These are phyloP conservation scores for Clanis bilineata DNA, from an alignment of 2,888 invertebrate genomes.

Conservation along the genomic window DNA sequence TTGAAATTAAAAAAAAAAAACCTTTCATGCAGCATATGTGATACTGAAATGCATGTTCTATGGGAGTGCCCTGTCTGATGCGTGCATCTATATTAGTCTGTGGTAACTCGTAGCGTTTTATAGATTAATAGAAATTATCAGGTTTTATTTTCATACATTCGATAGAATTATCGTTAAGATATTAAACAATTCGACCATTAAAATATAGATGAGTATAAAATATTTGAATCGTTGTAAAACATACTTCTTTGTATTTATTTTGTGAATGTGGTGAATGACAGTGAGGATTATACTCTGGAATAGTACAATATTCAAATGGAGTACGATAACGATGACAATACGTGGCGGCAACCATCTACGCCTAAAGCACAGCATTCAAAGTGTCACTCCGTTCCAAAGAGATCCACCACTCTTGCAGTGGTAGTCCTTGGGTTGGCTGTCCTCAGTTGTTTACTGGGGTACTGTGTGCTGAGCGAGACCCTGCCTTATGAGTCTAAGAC, in stretches of 20 bases:
- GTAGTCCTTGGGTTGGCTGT: constrained; percentile 71
- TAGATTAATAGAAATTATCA: too few relatives aligned
- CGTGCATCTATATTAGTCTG: too few relatives aligned
- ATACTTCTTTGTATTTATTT: neutral
- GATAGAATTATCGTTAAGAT: too few relatives aligned
- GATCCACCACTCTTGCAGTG: constrained; percentile 66
- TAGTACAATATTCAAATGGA: constrained; percentile 64
- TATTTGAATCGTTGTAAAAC: neutral
- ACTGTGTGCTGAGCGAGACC: constrained; percentile 73
- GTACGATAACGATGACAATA: constrained; percentile 69
- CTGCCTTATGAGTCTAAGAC: constrained; percentile 75
- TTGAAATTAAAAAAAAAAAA: too few relatives aligned
- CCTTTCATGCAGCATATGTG: too few relatives aligned
- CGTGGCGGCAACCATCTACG: constrained; percentile 62
- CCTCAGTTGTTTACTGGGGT: constrained; percentile 73
- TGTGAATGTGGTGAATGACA: neutral
- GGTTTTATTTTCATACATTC: too few relatives aligned
- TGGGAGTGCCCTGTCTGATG: too few relatives aligned
- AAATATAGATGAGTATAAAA: too few relatives aligned
- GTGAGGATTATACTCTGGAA: neutral
- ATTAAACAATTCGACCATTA: too few relatives aligned
- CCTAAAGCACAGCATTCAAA: constrained; percentile 46
- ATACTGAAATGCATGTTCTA: too few relatives aligned
- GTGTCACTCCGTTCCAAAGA: constrained; percentile 62
- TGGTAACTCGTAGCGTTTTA: too few relatives aligned